Evolutionary conservation across 2,888 invertebrate species (phyloP), one percentile per base, ranked within the genome.

Genomic region (Disparrhopalites patrizii): DNA sequence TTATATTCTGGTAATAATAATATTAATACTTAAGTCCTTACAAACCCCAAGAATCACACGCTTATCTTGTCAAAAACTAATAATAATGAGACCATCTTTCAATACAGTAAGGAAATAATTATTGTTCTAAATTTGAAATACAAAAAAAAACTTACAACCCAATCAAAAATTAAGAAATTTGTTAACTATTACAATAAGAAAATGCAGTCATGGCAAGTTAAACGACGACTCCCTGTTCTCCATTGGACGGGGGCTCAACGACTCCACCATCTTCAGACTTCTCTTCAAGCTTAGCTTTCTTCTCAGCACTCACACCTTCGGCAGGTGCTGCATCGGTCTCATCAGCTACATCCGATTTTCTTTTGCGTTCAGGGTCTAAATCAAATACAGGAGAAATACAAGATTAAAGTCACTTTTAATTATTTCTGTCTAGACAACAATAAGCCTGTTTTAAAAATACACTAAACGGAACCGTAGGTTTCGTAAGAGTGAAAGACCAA

Each of bases 261-360:
- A 64, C 70, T 62, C 62, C 60, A 30, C 47, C 70, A 40, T 68
- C 70, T 47, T 70, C 73, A 58, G 71, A 63, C 56, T 72, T 70
- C 62, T 74, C 73, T 38, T 71, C 73, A 51, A 74, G 63, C 62
- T 74, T 74, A n/a, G 73, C 73, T 65, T 74, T 74, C 66, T 74
- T 74, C 63, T 74, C 73, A 66, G 72, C 68, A 51, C 65, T 68
- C 10, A 47, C 60, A 18, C 40, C 57, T 18, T 28, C 31, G 3
- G 43, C 28, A 15, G 57, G 27, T 28, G 69, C 61, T 57, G 67
- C 68, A 30, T 70, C 68, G 13, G 67, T 58, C 18, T 68, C 66
- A 51, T 68, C 71, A 18, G 66, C 67, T 10, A 62, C 68, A 25
- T 70, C 71, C 38, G 69, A 67, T 66, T 73, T 73, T 50, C 73